These are phyloP conservation scores for Diarsia brunnea DNA, from an alignment of 2,888 invertebrate genomes.

Conservation along the genomic window DNA sequence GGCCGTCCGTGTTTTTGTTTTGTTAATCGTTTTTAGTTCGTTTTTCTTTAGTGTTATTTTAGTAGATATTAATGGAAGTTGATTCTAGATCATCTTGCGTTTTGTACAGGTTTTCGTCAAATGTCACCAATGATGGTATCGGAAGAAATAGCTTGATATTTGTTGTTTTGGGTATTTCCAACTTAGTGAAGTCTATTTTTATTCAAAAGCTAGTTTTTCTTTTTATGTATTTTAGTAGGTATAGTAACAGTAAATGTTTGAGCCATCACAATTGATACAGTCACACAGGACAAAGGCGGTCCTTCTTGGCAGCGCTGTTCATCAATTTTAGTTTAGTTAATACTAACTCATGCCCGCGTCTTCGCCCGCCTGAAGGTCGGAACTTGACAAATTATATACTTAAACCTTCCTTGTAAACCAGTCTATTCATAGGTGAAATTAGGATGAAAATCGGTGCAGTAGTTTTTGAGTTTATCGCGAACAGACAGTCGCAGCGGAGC, in stretches of 20 bases:
- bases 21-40: conserved; percentile 49
- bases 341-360: too few species aligned
- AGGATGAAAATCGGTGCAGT: too few species aligned
- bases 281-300: neutral
- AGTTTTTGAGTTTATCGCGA: too few species aligned
- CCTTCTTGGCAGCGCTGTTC: neutral
- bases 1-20: conserved; percentile 39
- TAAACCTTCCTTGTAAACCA: too few species aligned
- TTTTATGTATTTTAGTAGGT: neutral
- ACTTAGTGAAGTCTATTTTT: neutral
- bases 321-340: neutral
- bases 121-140: conserved; percentile 48
- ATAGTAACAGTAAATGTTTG: neutral
- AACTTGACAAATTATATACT: too few species aligned
- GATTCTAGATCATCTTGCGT: conserved; percentile 36
- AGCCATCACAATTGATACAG: neutral
- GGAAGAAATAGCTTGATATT: conserved; percentile 37
- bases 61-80: conserved; percentile 22
- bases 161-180: conserved; percentile 47
- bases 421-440: too few species aligned
- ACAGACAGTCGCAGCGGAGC: too few species aligned
- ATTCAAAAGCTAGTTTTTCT: neutral
- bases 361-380: too few species aligned
- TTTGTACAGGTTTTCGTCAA: conserved; percentile 35
- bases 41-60: conserved; percentile 33